A percentile compares a stretch with the other conserved stretches of the same genome.
Conservation (phyloP, 2,797 vertebrate genomes). For the Ciconia nigra region DNA sequence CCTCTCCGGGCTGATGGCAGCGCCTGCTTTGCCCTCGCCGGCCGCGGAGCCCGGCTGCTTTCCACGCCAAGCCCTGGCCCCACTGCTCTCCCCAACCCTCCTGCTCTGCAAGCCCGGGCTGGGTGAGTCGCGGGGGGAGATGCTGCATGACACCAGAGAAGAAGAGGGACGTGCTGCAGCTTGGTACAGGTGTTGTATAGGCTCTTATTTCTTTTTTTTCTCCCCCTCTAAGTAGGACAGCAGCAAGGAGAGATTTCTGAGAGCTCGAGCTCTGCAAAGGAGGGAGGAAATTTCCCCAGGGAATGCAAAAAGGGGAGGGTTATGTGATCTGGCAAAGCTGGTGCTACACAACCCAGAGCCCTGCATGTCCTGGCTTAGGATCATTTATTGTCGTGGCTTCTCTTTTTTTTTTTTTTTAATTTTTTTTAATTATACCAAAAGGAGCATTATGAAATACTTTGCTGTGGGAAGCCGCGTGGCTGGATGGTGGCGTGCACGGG, state of each 20-base stretch:
- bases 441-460: background rate
- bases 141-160: accelerated
- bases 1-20: background rate
- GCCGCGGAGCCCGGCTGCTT: accelerated
- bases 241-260: background rate
- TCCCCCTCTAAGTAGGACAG: background rate
- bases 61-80: background rate
- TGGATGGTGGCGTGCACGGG: background rate
- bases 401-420: background rate
- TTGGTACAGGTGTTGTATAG: background rate
- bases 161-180: background rate
- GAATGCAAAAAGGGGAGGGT: background rate
- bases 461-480: background rate
- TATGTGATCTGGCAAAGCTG: background rate
- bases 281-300: background rate
- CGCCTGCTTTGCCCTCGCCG: background rate
- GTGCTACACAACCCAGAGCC: background rate
- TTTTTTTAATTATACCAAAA: background rate
- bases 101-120: background rate
- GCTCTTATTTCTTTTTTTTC: background rate
- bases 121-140: accelerated
- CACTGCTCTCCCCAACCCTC: background rate
- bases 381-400: background rate
- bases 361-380: background rate
- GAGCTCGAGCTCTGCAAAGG: background rate